Conservation (phyloP, 2,888 invertebrate genomes). For the Heliconius ethilla region DNA sequence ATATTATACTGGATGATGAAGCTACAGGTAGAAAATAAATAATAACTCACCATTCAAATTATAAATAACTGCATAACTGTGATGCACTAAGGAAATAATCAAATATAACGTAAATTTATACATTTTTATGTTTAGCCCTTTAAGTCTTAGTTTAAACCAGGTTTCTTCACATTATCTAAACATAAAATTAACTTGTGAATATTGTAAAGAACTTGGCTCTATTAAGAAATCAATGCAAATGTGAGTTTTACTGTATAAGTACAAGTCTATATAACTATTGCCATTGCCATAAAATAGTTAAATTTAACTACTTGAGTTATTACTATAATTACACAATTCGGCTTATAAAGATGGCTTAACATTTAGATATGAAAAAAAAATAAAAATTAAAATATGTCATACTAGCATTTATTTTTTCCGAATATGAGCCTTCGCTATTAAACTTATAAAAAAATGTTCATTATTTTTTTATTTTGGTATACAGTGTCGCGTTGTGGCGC, state of each 20-base stretch:
- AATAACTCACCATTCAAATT: slow-evolving; percentile 40
- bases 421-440: too few species aligned
- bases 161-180: too few species aligned
- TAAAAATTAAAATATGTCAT: background rate
- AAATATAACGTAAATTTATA: slow-evolving; percentile 5
- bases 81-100: background rate
- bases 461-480: too few species aligned
- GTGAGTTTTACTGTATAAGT: background rate
- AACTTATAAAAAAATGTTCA: too few species aligned
- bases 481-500: too few species aligned
- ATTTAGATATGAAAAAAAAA: background rate
- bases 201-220: background rate
- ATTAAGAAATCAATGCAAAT: background rate
- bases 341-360: background rate
- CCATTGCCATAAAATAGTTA: background rate
- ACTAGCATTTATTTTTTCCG: too few species aligned
- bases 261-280: background rate
- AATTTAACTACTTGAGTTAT: background rate
- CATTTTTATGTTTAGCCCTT: background rate
- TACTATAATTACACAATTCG: background rate
- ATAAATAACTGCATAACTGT: slow-evolving; percentile 34
- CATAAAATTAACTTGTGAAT: background rate
- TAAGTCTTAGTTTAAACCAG: background rate
- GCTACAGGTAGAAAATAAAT: background rate
- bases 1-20: background rate